Evolutionary conservation across 2,888 invertebrate genomes (phyloP).

Genomic region (Cecidostiba fungosa): DNA sequence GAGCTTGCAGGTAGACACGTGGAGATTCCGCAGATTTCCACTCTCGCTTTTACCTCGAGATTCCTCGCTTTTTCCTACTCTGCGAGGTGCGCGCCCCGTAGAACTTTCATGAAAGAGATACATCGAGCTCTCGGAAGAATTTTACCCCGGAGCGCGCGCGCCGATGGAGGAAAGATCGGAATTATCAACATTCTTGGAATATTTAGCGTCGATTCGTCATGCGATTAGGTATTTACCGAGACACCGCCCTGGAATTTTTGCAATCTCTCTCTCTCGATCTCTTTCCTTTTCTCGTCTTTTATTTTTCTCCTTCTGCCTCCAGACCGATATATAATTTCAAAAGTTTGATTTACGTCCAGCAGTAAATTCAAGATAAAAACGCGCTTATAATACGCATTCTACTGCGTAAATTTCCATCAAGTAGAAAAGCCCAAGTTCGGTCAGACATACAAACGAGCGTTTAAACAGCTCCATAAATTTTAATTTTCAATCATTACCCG

Average conservation of each 20-base stretch:
- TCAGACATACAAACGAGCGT: not conserved
- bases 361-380: not conserved
- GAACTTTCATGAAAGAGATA: conserved; percentile 7
- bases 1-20: conserved; percentile 15
- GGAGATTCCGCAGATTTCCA: conserved; percentile 31
- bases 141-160: not conserved
- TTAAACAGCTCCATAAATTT: conserved; percentile 1
- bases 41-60: conserved; percentile 32
- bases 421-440: not conserved
- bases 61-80: conserved; percentile 12
- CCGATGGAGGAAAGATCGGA: conserved; percentile 14
- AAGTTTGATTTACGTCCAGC: not conserved
- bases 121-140: not conserved
- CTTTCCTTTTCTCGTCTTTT: not conserved
- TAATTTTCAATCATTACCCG: not conserved
- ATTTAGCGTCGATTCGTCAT: conserved; percentile 46
- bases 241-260: not conserved
- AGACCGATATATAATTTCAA: not conserved
- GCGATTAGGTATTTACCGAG: conserved; percentile 23
- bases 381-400: not conserved
- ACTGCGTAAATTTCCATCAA: not conserved
- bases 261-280: not conserved
- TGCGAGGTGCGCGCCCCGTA: not conserved
- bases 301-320: not conserved
- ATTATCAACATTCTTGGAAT: conserved; percentile 47